phyloP scores from a whole-genome alignment of 2,797 vertebrate genomes.

The Apogon talboti region DNA sequence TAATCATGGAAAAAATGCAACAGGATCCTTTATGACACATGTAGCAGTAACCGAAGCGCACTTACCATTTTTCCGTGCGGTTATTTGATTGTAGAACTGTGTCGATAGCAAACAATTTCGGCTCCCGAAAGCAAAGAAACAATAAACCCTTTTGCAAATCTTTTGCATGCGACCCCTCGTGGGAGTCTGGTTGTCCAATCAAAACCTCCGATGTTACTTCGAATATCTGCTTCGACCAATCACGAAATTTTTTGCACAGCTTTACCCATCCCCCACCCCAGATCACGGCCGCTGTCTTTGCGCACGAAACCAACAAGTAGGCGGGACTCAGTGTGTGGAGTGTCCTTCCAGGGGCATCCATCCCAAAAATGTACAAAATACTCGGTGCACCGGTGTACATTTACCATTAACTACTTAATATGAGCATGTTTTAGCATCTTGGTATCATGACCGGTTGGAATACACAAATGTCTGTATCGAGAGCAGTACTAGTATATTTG shows the following conservation, averaged over 20 bases:
- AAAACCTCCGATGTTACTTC: slow-evolving; percentile 70
- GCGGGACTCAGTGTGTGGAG: slow-evolving; percentile 64
- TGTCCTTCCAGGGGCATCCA: slow-evolving; percentile 68
- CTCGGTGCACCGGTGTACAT: neutral
- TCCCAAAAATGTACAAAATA: slow-evolving; percentile 45
- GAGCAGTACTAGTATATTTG: fast-evolving
- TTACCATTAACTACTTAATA: neutral
- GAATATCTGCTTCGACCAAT: slow-evolving; percentile 79
- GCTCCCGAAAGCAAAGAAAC: slow-evolving; percentile 84
- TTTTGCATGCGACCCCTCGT: slow-evolving; percentile 73
- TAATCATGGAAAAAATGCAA: neutral
- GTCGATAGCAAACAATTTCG: slow-evolving; percentile 75
- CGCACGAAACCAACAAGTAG: slow-evolving; percentile 81
- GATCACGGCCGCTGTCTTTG: slow-evolving; percentile 70
- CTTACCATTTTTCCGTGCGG: slow-evolving; percentile 82
- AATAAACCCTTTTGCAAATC: slow-evolving; percentile 84
- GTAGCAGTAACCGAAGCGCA: neutral
- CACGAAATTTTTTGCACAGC: slow-evolving; percentile 38
- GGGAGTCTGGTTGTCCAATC: slow-evolving; percentile 72
- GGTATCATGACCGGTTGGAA: neutral
- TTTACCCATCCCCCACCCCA: slow-evolving; percentile 82
- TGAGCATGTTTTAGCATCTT: neutral
- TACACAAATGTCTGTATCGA: fast-evolving
- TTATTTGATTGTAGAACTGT: slow-evolving; percentile 73
- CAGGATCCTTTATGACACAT: fast-evolving